phyloP scores from a whole-genome alignment of 2,113 vertebrate species.

The Pipa parva region DNA sequence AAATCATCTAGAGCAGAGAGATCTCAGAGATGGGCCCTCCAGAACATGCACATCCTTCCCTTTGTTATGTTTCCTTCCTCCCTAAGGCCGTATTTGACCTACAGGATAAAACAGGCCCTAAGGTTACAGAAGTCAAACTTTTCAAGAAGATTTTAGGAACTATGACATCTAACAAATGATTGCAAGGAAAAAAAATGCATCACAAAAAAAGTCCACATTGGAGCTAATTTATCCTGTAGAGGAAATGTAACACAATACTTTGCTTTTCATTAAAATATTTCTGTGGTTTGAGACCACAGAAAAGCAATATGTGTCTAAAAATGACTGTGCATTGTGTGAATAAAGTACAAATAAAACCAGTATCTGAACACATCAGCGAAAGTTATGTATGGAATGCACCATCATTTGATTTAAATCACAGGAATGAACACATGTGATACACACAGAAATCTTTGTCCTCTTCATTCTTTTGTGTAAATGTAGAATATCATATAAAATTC shows the following conservation, averaged over 20 bases:
- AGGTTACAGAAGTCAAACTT: constrained; percentile 49
- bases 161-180: constrained; percentile 55
- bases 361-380: constrained; percentile 2
- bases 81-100: constrained; percentile 52
- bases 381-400: constrained; percentile 21
- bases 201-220: constrained; percentile 46
- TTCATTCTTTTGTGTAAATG: constrained; percentile 5
- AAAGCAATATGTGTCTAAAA: constrained; percentile 43
- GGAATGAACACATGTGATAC: constrained; percentile 27
- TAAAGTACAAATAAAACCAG: constrained; percentile 39
- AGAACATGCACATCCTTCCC: constrained; percentile 47
- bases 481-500: too few relatives aligned
- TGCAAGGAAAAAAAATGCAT: constrained; percentile 60
- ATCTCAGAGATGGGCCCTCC: constrained; percentile 45
- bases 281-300: constrained; percentile 49
- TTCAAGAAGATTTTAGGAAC: constrained; percentile 55
- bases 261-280: constrained; percentile 61
- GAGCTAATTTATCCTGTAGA: constrained; percentile 57
- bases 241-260: constrained; percentile 64
- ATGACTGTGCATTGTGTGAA: constrained; percentile 48
- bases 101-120: constrained; percentile 45
- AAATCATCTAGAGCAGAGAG: constrained; percentile 50
- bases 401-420: constrained; percentile 8
- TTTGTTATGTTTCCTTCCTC: constrained; percentile 36
- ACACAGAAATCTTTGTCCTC: constrained; percentile 44